A percentile compares a stretch with the other conserved stretches of the same genome.
Evolutionary conservation across 2,113 vertebrate species (phyloP).

Genomic region (Hydrochoerus hydrochaeris): DNA sequence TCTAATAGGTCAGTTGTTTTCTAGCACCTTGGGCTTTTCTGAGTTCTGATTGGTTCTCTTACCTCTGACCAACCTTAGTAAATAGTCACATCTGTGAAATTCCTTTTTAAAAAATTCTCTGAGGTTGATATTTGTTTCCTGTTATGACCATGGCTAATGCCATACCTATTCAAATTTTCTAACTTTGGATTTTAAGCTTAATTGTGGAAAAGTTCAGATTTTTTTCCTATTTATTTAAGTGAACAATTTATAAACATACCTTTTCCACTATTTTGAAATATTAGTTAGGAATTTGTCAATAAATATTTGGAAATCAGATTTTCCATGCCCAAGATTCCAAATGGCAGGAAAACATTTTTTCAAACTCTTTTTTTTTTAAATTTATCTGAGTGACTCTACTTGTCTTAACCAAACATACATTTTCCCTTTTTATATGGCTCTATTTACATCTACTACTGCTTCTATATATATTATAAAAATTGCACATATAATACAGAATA

Average conservation of each 20-base stretch:
- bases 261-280: not conserved
- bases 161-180: not conserved
- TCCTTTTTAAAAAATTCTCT: not conserved
- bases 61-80: not conserved
- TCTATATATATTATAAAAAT: not conserved
- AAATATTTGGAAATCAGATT: not conserved
- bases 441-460: not conserved
- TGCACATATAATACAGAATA: not conserved
- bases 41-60: not conserved
- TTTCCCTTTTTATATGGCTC: not conserved
- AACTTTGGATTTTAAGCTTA: not conserved
- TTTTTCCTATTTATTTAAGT: not conserved
- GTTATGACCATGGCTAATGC: not conserved
- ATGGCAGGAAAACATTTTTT: not conserved
- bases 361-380: not conserved
- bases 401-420: not conserved
- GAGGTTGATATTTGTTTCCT: not conserved
- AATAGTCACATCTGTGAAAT: not conserved
- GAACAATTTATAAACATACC: not conserved
- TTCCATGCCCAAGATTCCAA: not conserved
- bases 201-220: not conserved
- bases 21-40: not conserved
- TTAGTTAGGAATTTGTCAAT: not conserved
- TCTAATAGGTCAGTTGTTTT: not conserved
- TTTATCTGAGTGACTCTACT: not conserved